Base-by-base conservation (phyloP, 2,888 invertebrate genomes). In the Physocephala rufipes region DNA sequence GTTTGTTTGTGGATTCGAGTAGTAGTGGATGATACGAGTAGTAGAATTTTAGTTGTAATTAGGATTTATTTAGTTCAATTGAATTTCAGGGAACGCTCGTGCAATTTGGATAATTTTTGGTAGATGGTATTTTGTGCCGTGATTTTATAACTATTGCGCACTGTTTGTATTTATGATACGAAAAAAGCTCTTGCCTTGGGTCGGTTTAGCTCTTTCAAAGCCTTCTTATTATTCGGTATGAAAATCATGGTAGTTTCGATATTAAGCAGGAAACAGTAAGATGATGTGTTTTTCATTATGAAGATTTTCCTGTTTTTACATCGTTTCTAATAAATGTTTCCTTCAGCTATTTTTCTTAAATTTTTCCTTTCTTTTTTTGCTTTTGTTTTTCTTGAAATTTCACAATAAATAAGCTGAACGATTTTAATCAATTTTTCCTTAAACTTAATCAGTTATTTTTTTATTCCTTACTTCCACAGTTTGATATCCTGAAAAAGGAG, bases 401-500 rank as follows among this genome's bases (percentile, higher is more conserved):
- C 49, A 55, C 19, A 28, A 26, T 15, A 51, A 53, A 21, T 71
- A 28, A 3, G 43, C 24, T 67, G 45, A 72, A 72, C 70, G 74
- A 67, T 72, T 67, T 68, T 67, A 68, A 65, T 61, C 63, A 30
- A 63, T 74, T 73, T 71, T 73, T 53, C n/a, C 73, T 75, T 63
- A 74, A 74, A 76, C 78, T 74, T 76, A 74, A 70, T 77, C 72
- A 77, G 74, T 77, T 78, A 81, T 80, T 82, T 75, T 82, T 81
- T 81, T 9, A 36, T 84, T 84, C 83, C 81, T 84, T 83, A 82
- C 80, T 83, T 83, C 85, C 85, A 85, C 79, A 81, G 83, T 81
- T 84, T 83, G 82, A 83, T 84, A 84, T 85, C 86, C 85, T 86
- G 85, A 86, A 85, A 86, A 85, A 86, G 82, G 82, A 84, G 82